Evolutionary conservation across 2,888 invertebrate species (phyloP).

Genomic region (Stomorhina lunata): DNA sequence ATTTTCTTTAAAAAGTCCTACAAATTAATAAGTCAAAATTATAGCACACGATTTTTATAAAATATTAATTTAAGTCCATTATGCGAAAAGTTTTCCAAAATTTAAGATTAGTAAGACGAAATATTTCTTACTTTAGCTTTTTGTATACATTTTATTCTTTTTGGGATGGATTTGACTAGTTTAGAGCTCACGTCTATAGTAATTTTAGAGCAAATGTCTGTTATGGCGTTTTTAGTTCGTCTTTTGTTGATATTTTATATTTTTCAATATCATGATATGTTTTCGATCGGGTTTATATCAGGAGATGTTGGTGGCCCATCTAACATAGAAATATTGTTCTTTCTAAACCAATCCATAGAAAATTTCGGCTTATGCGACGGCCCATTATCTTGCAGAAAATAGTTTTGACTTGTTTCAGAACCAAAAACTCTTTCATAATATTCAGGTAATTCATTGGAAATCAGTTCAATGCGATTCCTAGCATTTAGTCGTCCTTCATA

Average conservation of each 20-base stretch:
- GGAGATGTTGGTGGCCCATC: background rate
- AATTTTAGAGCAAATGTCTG: background rate
- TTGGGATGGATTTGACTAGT: background rate
- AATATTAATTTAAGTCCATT: background rate
- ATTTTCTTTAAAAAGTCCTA: background rate
- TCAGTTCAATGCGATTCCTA: background rate
- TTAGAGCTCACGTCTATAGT: background rate
- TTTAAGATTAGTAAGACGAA: background rate
- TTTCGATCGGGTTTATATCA: background rate
- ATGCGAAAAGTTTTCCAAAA: background rate
- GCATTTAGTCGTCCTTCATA: background rate
- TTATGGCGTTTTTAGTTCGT: background rate
- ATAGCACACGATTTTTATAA: background rate
- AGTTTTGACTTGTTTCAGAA: background rate
- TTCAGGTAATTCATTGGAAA: background rate
- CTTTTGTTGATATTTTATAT: background rate
- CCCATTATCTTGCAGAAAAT: slow-evolving; percentile 1
- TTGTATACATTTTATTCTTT: background rate
- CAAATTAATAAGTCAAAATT: background rate
- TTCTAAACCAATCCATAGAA: background rate
- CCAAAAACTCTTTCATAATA: background rate
- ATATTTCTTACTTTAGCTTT: background rate
- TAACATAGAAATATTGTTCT: background rate
- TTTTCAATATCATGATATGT: background rate
- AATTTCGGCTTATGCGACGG: background rate